Conservation (phyloP, 2,113 vertebrate genomes). For the Anoura caudifer region DNA sequence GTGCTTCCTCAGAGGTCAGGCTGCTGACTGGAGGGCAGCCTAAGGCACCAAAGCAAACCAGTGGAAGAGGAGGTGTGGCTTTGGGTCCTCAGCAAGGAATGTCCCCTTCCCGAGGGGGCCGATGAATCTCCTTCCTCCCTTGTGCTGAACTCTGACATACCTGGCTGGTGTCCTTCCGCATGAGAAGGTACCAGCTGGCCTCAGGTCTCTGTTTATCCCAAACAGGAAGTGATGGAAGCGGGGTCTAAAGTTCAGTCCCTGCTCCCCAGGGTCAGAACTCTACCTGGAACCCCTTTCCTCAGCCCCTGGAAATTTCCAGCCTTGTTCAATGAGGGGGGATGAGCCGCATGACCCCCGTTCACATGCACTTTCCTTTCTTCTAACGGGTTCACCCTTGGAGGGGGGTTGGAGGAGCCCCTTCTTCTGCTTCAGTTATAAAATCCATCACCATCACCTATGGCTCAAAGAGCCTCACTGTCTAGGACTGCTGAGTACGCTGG, state of each 20-base stretch:
- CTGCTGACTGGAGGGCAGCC: neutral
- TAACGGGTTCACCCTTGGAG: no score
- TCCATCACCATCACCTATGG: neutral
- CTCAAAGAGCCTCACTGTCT: neutral
- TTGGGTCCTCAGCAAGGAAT: neutral
- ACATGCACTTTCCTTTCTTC: neutral
- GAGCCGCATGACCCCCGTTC: rapidly evolving
- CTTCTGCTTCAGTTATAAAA: neutral
- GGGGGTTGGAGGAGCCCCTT: neutral
- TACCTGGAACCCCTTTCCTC: neutral
- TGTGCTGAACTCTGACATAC: neutral
- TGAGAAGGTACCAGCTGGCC: neutral
- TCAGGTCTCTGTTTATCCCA: neutral
- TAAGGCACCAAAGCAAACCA: neutral
- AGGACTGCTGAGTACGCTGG: neutral
- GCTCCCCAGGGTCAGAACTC: neutral
- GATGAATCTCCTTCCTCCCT: neutral
- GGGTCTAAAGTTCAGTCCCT: neutral
- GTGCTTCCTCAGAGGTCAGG: neutral
- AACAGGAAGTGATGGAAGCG: neutral
- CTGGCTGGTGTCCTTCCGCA: neutral
- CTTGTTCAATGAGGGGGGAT: neutral
- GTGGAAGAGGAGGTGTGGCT: no score
- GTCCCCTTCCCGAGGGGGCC: neutral
- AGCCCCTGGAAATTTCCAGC: neutral